Conservation (phyloP, 2,888 invertebrate genomes). For the Tuberolachnus salignus region DNA sequence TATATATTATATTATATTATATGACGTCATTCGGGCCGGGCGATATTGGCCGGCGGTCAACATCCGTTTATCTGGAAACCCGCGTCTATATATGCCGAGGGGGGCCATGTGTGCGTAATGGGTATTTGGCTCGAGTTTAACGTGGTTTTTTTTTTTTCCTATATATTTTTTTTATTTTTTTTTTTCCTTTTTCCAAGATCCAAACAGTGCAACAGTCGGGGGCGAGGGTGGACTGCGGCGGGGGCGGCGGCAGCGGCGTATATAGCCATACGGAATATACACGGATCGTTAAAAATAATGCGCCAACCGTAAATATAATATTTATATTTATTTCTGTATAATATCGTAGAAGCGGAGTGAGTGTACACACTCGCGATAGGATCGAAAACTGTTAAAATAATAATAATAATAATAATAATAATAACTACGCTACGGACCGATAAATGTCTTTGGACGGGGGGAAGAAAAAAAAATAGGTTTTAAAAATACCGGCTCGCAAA, state of each 20-base stretch:
- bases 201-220: conserved; percentile 1
- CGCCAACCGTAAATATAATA: conserved; percentile 35
- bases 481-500: not conserved
- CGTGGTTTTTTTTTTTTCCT: too few relatives aligned
- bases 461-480: conserved; percentile 9
- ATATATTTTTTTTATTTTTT: too few relatives aligned
- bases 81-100: conserved; percentile 15
- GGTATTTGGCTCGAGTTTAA: conserved; percentile 55
- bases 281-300: conserved; percentile 54
- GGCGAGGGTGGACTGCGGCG: conserved; percentile 1
- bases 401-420: not conserved
- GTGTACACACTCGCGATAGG: conserved; percentile 9
- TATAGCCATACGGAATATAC: too few relatives aligned
- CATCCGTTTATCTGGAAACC: conserved; percentile 53
- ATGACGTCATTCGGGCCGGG: conserved; percentile 38
- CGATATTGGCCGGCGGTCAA: conserved; percentile 47
- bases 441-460: not conserved
- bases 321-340: conserved; percentile 39
- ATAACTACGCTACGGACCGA: conserved; percentile 3
- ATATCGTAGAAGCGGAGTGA: too few relatives aligned
- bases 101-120: conserved; percentile 54
- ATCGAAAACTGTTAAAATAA: conserved; percentile 54
- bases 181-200: conserved; percentile 24
- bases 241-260: too few relatives aligned
- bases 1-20: too few relatives aligned